Conservation (phyloP, 2,888 invertebrate species). For the Agrilus mali region DNA sequence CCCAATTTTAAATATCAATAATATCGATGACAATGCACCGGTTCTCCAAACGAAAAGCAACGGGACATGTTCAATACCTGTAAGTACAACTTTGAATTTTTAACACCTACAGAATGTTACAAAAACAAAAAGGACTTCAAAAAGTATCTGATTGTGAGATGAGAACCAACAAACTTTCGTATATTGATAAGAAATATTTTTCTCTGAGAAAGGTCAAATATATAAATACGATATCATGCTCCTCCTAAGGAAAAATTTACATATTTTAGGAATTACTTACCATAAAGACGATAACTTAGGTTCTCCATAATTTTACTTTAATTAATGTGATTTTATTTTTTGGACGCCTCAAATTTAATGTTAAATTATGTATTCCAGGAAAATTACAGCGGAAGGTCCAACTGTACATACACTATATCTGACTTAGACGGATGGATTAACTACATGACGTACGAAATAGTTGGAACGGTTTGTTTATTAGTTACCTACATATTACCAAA, state of each 20-base stretch:
- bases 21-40: conserved; percentile 5
- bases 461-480: conserved; percentile 2
- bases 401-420: not conserved
- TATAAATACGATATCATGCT: no score
- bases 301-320: no score
- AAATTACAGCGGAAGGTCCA: conserved; percentile 2
- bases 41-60: not conserved
- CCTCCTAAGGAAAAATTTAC: no score
- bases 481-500: no score
- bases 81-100: conserved; percentile 1
- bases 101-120: not conserved
- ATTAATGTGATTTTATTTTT: no score
- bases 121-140: not conserved
- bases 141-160: no score
- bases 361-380: conserved; percentile 3
- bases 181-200: no score
- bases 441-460: not conserved
- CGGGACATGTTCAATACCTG: conserved; percentile 3
- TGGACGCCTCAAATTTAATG: no score
- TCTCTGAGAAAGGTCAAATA: no score
- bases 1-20: conserved; percentile 1
- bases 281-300: no score
- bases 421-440: conserved; percentile 6
- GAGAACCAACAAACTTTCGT: no score
- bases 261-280: no score